A percentile compares a stretch with the other conserved stretches of the same genome.
phyloP scores from a whole-genome alignment of 1,140 invertebrate species.

The Eupeodes corollae region DNA sequence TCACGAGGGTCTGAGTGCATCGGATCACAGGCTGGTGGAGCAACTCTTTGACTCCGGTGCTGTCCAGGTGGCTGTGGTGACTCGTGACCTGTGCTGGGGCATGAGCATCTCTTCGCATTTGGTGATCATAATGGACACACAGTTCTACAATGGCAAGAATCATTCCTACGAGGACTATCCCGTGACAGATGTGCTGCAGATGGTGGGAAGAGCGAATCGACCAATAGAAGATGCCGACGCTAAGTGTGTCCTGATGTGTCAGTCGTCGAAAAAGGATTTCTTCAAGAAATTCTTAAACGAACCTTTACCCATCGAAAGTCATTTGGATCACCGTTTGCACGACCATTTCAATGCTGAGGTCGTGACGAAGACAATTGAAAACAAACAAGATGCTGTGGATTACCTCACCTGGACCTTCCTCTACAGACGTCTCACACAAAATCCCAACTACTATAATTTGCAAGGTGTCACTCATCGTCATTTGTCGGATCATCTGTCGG shows the following conservation, averaged over 20 bases:
- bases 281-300: conserved; percentile 98
- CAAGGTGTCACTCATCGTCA: conserved; percentile 94
- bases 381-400: conserved; percentile 99
- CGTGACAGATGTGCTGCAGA: conserved; percentile 93
- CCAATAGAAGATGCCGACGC: conserved; percentile 86
- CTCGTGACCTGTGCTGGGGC: conserved; percentile 84
- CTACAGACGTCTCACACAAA: conserved; percentile 92
- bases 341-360: conserved; percentile 99
- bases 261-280: conserved; percentile 95
- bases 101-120: conserved; percentile 81
- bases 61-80: conserved; percentile 86
- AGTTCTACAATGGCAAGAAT: conserved; percentile 91
- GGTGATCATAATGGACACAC: conserved; percentile 95
- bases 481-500: conserved; percentile 95
- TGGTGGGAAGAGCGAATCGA: conserved; percentile 87
- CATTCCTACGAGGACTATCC: conserved; percentile 95
- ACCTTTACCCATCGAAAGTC: conserved; percentile 93
- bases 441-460: conserved; percentile 98
- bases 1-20: conserved; percentile 80
- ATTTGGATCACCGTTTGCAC: conserved; percentile 92
- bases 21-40: conserved; percentile 82
- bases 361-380: conserved; percentile 98
- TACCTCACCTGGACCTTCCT: conserved; percentile 99
- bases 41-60: conserved; percentile 87
- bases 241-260: conserved; percentile 94